Evolutionary conservation across 2,113 vertebrate species (phyloP).

Genomic region (Pholis gunnellus): DNA sequence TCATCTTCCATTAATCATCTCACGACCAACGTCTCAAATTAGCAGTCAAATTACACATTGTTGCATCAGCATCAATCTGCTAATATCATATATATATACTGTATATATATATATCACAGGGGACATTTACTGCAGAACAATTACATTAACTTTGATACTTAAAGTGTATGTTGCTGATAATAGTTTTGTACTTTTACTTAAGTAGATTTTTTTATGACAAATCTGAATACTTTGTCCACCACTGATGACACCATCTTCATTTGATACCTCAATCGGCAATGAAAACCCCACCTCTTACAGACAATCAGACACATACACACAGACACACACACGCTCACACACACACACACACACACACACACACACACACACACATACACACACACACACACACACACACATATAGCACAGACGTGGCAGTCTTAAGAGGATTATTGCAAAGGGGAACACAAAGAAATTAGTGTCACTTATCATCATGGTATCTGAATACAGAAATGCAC

Average conservation of each 20-base stretch:
- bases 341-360: constrained; percentile 18
- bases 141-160: not conserved
- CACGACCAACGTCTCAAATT: not conserved
- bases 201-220: not conserved
- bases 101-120: not conserved
- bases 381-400: constrained; percentile 38
- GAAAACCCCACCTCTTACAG: not conserved
- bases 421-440: constrained; percentile 73
- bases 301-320: not conserved
- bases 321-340: constrained; percentile 17
- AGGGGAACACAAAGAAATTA: constrained; percentile 60
- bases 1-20: not conserved
- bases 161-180: not conserved
- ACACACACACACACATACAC: constrained; percentile 14
- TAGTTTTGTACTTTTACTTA: not conserved
- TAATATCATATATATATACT: not conserved
- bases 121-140: not conserved
- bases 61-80: not conserved
- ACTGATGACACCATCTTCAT: not conserved
- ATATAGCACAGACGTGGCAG: constrained; percentile 3
- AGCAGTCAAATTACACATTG: not conserved
- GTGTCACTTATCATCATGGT: constrained; percentile 54
- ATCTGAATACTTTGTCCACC: not conserved
- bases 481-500: constrained; percentile 24
- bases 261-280: constrained; percentile 1